phyloP scores from a whole-genome alignment of 2,888 invertebrate genomes.

The Athripsodes cinereus region DNA sequence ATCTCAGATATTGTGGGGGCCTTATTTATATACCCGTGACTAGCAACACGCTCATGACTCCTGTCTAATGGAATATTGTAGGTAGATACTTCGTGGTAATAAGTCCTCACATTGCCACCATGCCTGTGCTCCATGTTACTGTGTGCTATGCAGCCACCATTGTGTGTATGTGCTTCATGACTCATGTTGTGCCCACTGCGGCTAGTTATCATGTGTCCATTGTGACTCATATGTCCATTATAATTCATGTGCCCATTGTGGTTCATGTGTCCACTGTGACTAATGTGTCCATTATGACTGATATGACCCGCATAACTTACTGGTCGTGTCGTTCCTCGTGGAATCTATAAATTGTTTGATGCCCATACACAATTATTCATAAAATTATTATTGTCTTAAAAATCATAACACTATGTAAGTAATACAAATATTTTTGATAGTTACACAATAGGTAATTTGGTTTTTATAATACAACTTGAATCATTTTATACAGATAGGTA shows the following conservation, averaged over 20 bases:
- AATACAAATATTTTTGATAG: too few relatives aligned
- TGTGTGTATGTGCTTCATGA: neutral
- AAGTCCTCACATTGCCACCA: neutral
- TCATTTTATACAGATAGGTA: too few relatives aligned
- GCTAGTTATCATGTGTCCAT: conserved; percentile 4
- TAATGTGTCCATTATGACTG: conserved; percentile 11
- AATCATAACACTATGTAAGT: too few relatives aligned
- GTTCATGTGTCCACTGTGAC: conserved; percentile 7
- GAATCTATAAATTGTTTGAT: conserved; percentile 7
- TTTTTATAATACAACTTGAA: too few relatives aligned
- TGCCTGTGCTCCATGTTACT: neutral
- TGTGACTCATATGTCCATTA: conserved; percentile 8
- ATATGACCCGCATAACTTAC: conserved; percentile 40
- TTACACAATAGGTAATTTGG: too few relatives aligned
- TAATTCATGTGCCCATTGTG: conserved; percentile 6
- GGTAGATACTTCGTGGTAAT: conserved; percentile 11
- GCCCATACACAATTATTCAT: neutral
- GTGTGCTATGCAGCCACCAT: neutral
- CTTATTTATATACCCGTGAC: conserved; percentile 29
- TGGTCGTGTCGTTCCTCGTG: conserved; percentile 32
- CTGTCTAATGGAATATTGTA: conserved; percentile 25
- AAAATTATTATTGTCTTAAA: too few relatives aligned
- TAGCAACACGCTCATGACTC: conserved; percentile 29
- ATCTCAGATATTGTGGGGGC: conserved; percentile 34
- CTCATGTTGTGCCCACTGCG: conserved; percentile 5